These are phyloP conservation scores for Eristalis tenax DNA, from an alignment of 2,888 invertebrate genomes.

Conservation along the genomic window DNA sequence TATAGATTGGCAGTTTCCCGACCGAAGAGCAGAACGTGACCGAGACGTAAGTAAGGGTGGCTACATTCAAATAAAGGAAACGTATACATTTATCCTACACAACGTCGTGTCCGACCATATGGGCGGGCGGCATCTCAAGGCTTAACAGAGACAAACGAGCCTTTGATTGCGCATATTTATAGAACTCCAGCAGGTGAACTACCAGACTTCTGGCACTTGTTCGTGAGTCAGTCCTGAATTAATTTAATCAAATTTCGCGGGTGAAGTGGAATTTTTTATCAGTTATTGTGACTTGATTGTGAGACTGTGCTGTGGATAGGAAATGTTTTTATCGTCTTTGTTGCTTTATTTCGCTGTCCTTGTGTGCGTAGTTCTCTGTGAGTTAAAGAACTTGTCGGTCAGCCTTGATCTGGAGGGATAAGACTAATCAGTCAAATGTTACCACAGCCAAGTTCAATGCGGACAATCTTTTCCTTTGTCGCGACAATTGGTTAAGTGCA, in stretches of 20 bases:
- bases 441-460: not conserved
- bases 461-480: not conserved
- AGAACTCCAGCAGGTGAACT: slow-evolving; percentile 7
- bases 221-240: not conserved
- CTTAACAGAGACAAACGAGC: slow-evolving; percentile 2
- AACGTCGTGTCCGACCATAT: not conserved
- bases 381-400: not conserved
- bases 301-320: too few relatives aligned
- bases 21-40: not conserved
- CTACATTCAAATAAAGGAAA: not conserved
- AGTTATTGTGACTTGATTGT: not conserved
- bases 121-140: not conserved
- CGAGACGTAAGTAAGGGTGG: slow-evolving; percentile 16
- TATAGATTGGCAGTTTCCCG: not conserved
- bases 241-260: not conserved
- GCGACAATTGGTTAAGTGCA: not conserved
- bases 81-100: not conserved
- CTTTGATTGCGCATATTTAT: not conserved
- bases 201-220: not conserved
- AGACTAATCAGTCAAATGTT: not conserved
- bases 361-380: not conserved
- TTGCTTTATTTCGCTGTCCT: not conserved
- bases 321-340: not conserved
- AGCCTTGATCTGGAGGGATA: not conserved
- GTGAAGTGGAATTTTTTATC: not conserved